These are phyloP conservation scores for Alentia gelatinosa DNA, from an alignment of 2,888 invertebrate species.

Conservation along the genomic window DNA sequence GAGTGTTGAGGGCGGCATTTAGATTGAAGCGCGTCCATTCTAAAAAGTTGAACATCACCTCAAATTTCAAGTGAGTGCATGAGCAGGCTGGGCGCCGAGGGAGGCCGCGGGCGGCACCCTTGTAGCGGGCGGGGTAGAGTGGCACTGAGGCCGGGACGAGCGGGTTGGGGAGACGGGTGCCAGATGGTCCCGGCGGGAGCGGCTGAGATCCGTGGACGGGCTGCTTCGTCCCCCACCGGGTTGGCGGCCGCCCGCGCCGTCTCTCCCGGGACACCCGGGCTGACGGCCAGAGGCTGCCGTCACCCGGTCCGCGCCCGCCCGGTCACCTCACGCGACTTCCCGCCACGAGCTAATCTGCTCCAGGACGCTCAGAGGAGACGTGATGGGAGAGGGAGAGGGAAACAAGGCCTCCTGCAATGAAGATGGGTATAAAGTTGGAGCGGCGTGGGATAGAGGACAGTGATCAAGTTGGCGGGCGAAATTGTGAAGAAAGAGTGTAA, in stretches of 20 bases:
- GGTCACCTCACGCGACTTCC: neutral
- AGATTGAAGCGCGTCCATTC: too few relatives aligned
- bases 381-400: neutral
- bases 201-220: neutral
- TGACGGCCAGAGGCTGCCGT: neutral
- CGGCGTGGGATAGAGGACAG: neutral
- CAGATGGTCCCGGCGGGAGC: neutral
- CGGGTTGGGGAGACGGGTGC: neutral
- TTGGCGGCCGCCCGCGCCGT: neutral
- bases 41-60: too few relatives aligned
- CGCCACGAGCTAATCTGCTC: neutral
- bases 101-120: neutral
- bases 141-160: neutral
- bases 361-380: neutral
- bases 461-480: too few relatives aligned
- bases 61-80: neutral
- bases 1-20: too few relatives aligned
- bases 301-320: neutral
- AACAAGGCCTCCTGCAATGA: neutral
- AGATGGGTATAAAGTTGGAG: neutral
- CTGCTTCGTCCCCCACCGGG: neutral
- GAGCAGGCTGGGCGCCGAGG: neutral
- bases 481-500: neutral
- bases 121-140: neutral
- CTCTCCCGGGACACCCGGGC: neutral